Evolutionary conservation across 2,113 vertebrate species (phyloP).

Genomic region (Siniperca chuatsi): DNA sequence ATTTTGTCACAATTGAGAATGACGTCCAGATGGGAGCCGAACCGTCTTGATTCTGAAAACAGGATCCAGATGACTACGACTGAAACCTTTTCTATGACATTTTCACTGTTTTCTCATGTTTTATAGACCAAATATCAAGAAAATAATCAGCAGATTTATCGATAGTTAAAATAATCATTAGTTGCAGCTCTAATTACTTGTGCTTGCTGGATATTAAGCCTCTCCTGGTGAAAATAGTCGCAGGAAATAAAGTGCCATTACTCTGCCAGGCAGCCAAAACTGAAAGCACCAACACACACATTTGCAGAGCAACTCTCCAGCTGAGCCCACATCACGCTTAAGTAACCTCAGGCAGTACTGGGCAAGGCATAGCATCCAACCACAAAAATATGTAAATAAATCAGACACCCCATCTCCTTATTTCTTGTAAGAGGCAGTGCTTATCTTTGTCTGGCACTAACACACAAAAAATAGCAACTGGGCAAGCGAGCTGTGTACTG

Average conservation of each 20-base stretch:
- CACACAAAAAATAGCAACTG: not conserved
- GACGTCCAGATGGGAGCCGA: too few relatives aligned
- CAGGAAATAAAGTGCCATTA: not conserved
- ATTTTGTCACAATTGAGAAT: too few relatives aligned
- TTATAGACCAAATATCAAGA: not conserved
- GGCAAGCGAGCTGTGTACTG: not conserved
- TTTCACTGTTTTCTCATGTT: not conserved
- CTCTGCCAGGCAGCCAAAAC: not conserved
- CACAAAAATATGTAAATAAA: slow-evolving; percentile 14
- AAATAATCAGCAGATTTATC: not conserved
- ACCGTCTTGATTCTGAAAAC: too few relatives aligned
- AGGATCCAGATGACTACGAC: too few relatives aligned
- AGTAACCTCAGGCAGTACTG: not conserved
- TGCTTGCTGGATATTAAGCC: not conserved
- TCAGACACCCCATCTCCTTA: not conserved
- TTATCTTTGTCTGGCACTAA: not conserved
- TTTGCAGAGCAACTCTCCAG: not conserved
- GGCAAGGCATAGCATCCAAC: not conserved
- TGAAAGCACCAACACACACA: not conserved
- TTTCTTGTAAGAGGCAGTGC: slow-evolving; percentile 8
- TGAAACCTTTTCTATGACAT: too few relatives aligned
- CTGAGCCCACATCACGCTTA: not conserved
- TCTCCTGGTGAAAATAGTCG: not conserved
- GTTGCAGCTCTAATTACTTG: not conserved
- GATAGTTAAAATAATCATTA: not conserved